These are phyloP conservation scores for Eupithecia subumbrata DNA, from an alignment of 2,888 invertebrate species.

Conservation along the genomic window DNA sequence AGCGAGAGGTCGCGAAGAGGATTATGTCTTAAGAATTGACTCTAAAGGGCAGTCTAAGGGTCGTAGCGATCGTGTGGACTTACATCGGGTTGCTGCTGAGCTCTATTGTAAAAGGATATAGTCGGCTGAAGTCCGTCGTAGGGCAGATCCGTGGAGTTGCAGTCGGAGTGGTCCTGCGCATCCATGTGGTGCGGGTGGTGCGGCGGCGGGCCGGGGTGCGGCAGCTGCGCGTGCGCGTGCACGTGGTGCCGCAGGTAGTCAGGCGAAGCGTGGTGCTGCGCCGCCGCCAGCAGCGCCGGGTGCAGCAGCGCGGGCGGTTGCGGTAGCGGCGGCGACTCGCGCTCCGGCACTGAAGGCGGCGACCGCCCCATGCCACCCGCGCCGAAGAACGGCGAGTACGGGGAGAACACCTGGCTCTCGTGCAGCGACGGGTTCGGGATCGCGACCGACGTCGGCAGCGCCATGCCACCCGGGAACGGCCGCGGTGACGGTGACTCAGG, in stretches of 20 bases:
- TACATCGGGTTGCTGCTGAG: constrained; percentile 49
- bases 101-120: constrained; percentile 93
- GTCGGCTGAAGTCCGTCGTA: constrained; percentile 97
- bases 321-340: constrained; percentile 93
- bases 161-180: constrained; percentile 94
- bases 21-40: not conserved
- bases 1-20: constrained; percentile 11
- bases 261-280: constrained; percentile 92
- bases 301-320: constrained; percentile 94
- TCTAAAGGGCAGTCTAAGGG: not conserved
- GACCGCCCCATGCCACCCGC: constrained; percentile 81
- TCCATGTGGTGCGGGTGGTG: constrained; percentile 92
- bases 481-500: constrained; percentile 89
- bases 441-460: constrained; percentile 97
- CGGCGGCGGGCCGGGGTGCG: constrained; percentile 90
- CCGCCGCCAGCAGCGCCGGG: constrained; percentile 92
- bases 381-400: constrained; percentile 95
- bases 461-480: constrained; percentile 93
- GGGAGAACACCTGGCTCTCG: constrained; percentile 96
- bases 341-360: constrained; percentile 87
- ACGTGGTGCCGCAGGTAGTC: constrained; percentile 89
- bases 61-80: not conserved
- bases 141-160: constrained; percentile 95
- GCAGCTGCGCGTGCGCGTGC: constrained; percentile 84
- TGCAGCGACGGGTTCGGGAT: constrained; percentile 98